Evolutionary conservation across 2,888 invertebrate genomes (phyloP).

Genomic region (Zeuzera pyrina): DNA sequence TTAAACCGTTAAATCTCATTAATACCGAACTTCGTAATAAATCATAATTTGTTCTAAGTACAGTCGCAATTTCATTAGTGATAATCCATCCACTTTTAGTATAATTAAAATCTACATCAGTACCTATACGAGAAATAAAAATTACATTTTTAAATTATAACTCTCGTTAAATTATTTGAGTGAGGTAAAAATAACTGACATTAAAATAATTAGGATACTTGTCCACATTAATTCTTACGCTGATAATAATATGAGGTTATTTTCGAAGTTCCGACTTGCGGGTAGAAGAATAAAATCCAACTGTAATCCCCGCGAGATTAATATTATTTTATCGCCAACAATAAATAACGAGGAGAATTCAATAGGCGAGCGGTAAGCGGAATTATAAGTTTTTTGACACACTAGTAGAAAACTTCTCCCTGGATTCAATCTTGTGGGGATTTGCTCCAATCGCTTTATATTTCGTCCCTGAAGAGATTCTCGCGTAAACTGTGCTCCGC

Average conservation of each 20-base stretch:
- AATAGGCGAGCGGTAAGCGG: conserved; percentile 52
- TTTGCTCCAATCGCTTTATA: conserved; percentile 47
- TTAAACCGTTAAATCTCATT: too few species aligned
- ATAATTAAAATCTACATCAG: too few species aligned
- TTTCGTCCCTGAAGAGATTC: conserved; percentile 20
- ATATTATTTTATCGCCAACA: conserved; percentile 71
- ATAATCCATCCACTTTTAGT: too few species aligned
- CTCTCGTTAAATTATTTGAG: too few species aligned
- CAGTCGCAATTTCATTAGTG: too few species aligned
- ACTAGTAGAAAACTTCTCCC: conserved; percentile 52
- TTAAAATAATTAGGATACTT: too few species aligned
- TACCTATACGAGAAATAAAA: too few species aligned
- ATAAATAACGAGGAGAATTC: conserved; percentile 68
- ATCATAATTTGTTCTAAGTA: too few species aligned
- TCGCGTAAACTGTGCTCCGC: conserved; percentile 6
- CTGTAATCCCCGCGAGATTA: conserved; percentile 66
- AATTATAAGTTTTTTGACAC: conserved; percentile 68
- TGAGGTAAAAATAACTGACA: too few species aligned
- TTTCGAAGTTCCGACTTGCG: conserved; percentile 52
- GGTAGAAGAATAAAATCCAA: conserved; percentile 64
- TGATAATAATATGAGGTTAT: conserved; percentile 48
- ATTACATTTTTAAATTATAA: too few species aligned
- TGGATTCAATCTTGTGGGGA: conserved; percentile 63
- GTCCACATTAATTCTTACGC: conserved; percentile 42
- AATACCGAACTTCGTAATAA: too few species aligned